phyloP scores from a whole-genome alignment of 37 sponge, comb jelly and placozoan genomes.

The Spongilla lacustris region DNA sequence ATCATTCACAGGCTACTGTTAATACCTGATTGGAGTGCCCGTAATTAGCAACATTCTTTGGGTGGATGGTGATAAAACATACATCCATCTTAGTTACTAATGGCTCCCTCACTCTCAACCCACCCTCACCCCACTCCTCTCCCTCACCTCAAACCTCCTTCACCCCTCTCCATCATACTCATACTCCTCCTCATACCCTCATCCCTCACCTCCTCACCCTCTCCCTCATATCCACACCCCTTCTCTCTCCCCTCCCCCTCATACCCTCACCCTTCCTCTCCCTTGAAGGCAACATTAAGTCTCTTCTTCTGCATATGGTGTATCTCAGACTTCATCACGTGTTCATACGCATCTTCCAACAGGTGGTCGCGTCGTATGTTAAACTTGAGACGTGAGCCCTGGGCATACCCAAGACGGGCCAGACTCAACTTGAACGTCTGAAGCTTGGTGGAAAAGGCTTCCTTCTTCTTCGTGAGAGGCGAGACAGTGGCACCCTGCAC shows the following conservation, averaged over 20 bases:
- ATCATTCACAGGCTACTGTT: not conserved
- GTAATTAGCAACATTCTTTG: too few species aligned
- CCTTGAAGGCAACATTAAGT: constrained; percentile 75
- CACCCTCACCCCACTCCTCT: too few species aligned
- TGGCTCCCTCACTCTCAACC: too few species aligned
- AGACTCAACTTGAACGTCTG: constrained; percentile 68
- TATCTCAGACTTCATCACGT: constrained; percentile 58
- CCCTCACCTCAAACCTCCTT: too few species aligned
- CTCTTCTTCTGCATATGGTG: constrained; percentile 79
- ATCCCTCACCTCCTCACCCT: too few species aligned
- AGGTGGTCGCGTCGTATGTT: constrained; percentile 84
- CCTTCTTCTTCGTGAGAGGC: constrained; percentile 16
- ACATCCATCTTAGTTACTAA: too few species aligned
- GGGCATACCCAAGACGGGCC: constrained; percentile 64
- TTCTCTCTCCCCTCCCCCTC: too few species aligned
- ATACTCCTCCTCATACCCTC: too few species aligned
- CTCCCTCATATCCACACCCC: too few species aligned
- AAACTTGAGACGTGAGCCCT: constrained; percentile 72
- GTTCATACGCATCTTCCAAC: constrained; percentile 82
- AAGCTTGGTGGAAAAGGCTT: constrained; percentile 73
- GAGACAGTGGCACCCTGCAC: not conserved
- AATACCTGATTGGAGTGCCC: too few species aligned
- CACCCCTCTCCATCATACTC: too few species aligned
- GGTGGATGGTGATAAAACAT: too few species aligned
- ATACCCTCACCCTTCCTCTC: constrained; percentile 83